Evolutionary conservation across 2,888 invertebrate species (phyloP).

Genomic region (Acleris sparsana): DNA sequence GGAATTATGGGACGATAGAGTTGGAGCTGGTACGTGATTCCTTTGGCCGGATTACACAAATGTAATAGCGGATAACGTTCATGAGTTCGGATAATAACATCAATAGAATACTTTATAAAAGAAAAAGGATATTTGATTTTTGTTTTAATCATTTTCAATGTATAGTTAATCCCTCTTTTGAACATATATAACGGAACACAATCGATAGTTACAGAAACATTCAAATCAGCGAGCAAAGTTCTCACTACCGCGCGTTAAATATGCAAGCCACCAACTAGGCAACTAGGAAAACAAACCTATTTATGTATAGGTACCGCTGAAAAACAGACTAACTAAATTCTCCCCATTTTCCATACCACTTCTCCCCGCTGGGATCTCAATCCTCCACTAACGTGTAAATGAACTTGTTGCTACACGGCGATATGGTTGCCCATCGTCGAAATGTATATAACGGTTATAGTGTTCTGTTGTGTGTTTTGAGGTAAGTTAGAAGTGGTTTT

Average conservation of each 20-base stretch:
- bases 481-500: slow-evolving; percentile 20
- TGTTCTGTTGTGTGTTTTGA: slow-evolving; percentile 16
- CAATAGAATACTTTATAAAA: background rate
- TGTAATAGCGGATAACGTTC: slow-evolving; percentile 38
- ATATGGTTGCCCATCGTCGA: slow-evolving; percentile 47
- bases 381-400: slow-evolving; percentile 61
- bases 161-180: background rate
- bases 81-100: slow-evolving; percentile 10
- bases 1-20: slow-evolving; percentile 68
- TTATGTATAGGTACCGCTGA: slow-evolving; percentile 17
- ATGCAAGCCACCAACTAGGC: slow-evolving; percentile 22
- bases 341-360: slow-evolving; percentile 52
- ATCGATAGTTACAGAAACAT: slow-evolving; percentile 9
- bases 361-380: slow-evolving; percentile 55
- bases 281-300: slow-evolving; percentile 19
- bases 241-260: slow-evolving; percentile 12
- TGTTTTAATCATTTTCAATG: background rate
- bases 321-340: slow-evolving; percentile 39
- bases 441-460: slow-evolving; percentile 27
- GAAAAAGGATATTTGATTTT: background rate
- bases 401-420: slow-evolving; percentile 57
- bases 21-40: slow-evolving; percentile 51
- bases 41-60: slow-evolving; percentile 57
- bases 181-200: background rate
- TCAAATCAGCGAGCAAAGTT: slow-evolving; percentile 7